These are phyloP conservation scores for Psittacula cyanocephala DNA, from an alignment of 2,113 vertebrate species.

Conservation along the genomic window DNA sequence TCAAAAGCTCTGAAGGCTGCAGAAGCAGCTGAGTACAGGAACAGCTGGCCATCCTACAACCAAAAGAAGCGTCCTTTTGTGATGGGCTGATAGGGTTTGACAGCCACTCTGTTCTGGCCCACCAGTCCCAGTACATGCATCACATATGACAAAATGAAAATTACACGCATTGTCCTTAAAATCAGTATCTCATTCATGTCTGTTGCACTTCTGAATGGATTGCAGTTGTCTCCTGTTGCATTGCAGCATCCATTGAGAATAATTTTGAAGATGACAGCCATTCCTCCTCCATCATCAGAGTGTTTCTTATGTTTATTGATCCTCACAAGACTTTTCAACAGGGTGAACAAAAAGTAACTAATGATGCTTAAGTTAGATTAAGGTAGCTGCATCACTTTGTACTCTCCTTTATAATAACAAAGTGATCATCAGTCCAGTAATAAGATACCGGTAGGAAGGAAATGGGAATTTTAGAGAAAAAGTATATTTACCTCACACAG, in stretches of 20 bases:
- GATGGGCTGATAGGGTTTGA: background rate
- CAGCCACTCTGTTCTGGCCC: background rate
- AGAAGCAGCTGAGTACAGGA: background rate
- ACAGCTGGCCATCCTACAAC: background rate
- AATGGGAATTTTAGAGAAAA: background rate
- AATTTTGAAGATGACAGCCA: background rate
- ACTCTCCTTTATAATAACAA: background rate
- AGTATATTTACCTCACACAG: background rate
- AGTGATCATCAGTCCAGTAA: background rate
- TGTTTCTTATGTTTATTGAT: slow-evolving; percentile 30
- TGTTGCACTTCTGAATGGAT: background rate
- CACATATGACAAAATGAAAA: background rate
- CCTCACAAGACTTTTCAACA: background rate
- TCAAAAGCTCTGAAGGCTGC: background rate
- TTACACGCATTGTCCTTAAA: background rate
- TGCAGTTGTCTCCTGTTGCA: background rate
- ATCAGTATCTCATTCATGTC: background rate
- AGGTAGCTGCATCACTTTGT: background rate
- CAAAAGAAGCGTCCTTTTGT: background rate
- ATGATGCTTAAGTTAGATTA: background rate
- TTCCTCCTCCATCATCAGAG: background rate
- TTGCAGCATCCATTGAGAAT: background rate
- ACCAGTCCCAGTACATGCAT: background rate
- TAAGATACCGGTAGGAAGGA: background rate
- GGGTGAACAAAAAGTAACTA: background rate